A percentile compares a stretch with the other conserved stretches of the same genome.
These are phyloP conservation scores for Morphnarchus princeps DNA, from an alignment of 2,113 vertebrate species.

Conservation along the genomic window DNA sequence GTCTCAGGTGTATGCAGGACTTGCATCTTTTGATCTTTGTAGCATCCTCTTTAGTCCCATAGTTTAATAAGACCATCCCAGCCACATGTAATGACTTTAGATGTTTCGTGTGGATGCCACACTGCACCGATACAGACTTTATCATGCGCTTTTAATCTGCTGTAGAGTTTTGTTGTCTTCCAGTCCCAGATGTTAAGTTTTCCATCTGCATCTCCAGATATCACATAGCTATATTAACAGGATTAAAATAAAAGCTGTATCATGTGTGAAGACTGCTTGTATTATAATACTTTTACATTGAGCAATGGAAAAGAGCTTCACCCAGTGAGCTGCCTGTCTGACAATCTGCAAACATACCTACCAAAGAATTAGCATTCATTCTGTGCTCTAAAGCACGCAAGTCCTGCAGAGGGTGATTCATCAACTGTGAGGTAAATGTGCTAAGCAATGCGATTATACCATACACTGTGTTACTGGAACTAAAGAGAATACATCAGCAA, in stretches of 20 bases:
- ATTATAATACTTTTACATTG: background rate
- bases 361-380: background rate
- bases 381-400: background rate
- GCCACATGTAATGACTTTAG: constrained; percentile 96
- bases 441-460: background rate
- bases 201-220: constrained; percentile 98
- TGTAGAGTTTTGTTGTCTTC: constrained; percentile 99
- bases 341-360: background rate
- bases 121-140: constrained; percentile 97
- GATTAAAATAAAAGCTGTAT: background rate
- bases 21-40: background rate
- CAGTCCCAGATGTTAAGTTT: constrained; percentile 99
- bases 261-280: background rate
- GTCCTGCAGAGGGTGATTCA: background rate
- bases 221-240: constrained; percentile 84
- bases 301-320: background rate
- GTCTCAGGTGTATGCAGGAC: background rate
- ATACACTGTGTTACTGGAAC: background rate
- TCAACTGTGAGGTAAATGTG: background rate
- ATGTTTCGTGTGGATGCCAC: constrained; percentile 98
- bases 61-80: constrained; percentile 98
- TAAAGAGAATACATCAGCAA: background rate
- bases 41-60: constrained; percentile 81
- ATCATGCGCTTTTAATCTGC: constrained; percentile 95
- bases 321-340: background rate